Percentiles rank a stretch among this genome's conserved stretches.
Evolutionary conservation across 1,140 invertebrate genomes (phyloP).

Genomic region (Nixonia krombeini): DNA sequence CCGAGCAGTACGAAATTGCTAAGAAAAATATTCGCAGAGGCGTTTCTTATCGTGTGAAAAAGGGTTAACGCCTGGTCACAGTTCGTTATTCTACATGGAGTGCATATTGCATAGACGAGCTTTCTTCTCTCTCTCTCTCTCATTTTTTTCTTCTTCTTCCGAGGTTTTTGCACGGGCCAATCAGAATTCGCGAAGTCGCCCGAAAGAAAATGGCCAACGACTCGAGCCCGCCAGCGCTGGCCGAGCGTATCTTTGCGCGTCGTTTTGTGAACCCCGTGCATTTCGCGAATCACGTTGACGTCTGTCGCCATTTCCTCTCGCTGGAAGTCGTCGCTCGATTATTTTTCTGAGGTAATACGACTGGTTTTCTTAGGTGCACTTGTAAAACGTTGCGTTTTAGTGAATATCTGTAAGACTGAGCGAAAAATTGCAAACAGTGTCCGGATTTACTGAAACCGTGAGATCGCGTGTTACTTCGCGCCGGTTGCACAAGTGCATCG

Average conservation of each 20-base stretch:
- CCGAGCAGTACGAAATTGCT: too few species aligned
- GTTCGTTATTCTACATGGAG: conserved; percentile 46
- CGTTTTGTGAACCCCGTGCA: conserved; percentile 81
- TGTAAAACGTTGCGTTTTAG: not conserved
- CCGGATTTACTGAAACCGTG: not conserved
- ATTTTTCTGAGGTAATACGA: conserved; percentile 54
- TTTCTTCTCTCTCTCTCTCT: conserved; percentile 30
- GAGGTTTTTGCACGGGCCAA: conserved; percentile 61
- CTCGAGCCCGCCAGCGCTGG: conserved; percentile 63
- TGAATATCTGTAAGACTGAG: not conserved
- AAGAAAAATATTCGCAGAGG: conserved; percentile 14
- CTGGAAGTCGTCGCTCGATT: conserved; percentile 53
- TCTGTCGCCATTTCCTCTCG: conserved; percentile 79
- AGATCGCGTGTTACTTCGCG: conserved; percentile 10
- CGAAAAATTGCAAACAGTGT: not conserved
- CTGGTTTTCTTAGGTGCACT: not conserved
- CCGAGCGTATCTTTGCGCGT: conserved; percentile 79
- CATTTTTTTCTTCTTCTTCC: conserved; percentile 47
- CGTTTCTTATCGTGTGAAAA: conserved; percentile 21
- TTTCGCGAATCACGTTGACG: conserved; percentile 82
- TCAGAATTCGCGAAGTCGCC: conserved; percentile 62
- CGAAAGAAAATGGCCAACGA: conserved; percentile 68
- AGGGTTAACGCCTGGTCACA: conserved; percentile 37
- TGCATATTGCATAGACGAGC: conserved; percentile 56
- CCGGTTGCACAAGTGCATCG: conserved; percentile 48